These are phyloP conservation scores for Gibbula magus DNA, from an alignment of 2,888 invertebrate species.

Conservation along the genomic window DNA sequence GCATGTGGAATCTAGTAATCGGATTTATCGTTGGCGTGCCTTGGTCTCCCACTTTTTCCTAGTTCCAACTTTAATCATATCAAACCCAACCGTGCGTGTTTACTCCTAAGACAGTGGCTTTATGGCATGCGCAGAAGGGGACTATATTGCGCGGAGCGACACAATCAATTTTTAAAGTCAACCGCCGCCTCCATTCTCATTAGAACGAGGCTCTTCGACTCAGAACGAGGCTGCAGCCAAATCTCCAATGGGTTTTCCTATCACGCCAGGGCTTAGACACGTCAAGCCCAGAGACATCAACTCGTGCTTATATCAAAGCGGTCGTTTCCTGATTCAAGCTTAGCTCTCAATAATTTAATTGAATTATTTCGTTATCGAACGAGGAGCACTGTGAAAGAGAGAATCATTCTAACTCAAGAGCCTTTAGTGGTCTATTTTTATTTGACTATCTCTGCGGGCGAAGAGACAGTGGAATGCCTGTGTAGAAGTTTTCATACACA, in stretches of 20 bases:
- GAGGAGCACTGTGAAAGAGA: background rate
- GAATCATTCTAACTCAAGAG: background rate
- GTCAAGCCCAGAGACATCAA: slow-evolving; percentile 9
- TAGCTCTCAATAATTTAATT: slow-evolving; percentile 20
- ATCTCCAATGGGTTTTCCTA: slow-evolving; percentile 9
- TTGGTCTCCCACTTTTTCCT: background rate
- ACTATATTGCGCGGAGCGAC: slow-evolving; percentile 4
- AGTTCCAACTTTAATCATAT: slow-evolving; percentile 21
- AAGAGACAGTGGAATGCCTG: background rate
- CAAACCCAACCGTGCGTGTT: slow-evolving; percentile 17
- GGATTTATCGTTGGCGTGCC: slow-evolving; percentile 3
- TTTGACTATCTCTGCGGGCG: background rate
- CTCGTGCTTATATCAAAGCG: slow-evolving; percentile 19
- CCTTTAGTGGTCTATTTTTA: background rate
- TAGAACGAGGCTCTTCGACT: slow-evolving; percentile 19
- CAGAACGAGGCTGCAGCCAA: slow-evolving; percentile 7
- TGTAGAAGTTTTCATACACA: background rate
- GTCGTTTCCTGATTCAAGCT: slow-evolving; percentile 10
- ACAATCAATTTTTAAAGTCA: slow-evolving; percentile 24
- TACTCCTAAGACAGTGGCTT: slow-evolving; percentile 1
- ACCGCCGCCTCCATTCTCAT: slow-evolving; percentile 20
- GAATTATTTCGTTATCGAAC: slow-evolving; percentile 21
- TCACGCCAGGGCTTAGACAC: slow-evolving; percentile 18
- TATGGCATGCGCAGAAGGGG: background rate
- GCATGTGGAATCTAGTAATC: background rate